Base-by-base conservation (phyloP, 1,140 invertebrate species). In the Bombus breviceps region DNA sequence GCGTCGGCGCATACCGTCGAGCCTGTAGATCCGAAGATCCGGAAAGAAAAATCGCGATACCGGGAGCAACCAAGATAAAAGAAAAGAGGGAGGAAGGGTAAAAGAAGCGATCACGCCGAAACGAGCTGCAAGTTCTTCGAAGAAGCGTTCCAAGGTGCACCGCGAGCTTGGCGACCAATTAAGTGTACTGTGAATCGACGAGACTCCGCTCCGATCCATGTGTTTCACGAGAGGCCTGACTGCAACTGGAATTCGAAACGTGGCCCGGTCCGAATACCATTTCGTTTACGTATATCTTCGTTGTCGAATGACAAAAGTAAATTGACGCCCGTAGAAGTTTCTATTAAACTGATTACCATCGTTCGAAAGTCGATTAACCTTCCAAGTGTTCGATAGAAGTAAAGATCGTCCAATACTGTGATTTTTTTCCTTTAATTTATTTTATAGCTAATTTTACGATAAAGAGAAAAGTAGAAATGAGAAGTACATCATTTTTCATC, bases 191-290 rank as follows among this genome's bases (percentile, higher is more conserved):
- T 77, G 82, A 78, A 78, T 88, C 87, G 85, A 53, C 82, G 53
- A 13, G 41, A 22, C 57, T 78, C 57, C 47, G 39, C 75, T 64
- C 43, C 28, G 81, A 73, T 34, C 86, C 85, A 79, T 82, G 87
- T 88, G 81, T 83, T 76, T 66, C 72, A 53, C 32, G 47, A 37
- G 64, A 57, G n/a, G 78, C 47, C 13, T 37, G 41, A 73, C 62
- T 79, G 80, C 81, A 77, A 77, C 74, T 86, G 86, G 89, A 88
- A 92, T 90, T 89, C 80, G 69, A 83, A 73, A 77, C 72, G 85
- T 74, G 82, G 81, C 32, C 25, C 32, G 12, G n/a, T 15, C 43
- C 39, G 43, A 37, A 83, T 85, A 71, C 87, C 82, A 47, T 68
- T 43, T 59, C 57, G 59, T 53, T 22, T 53, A 53, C 47, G 15